Base-by-base conservation (phyloP, 2,797 vertebrate genomes). In the Neosalanx taihuensis region DNA sequence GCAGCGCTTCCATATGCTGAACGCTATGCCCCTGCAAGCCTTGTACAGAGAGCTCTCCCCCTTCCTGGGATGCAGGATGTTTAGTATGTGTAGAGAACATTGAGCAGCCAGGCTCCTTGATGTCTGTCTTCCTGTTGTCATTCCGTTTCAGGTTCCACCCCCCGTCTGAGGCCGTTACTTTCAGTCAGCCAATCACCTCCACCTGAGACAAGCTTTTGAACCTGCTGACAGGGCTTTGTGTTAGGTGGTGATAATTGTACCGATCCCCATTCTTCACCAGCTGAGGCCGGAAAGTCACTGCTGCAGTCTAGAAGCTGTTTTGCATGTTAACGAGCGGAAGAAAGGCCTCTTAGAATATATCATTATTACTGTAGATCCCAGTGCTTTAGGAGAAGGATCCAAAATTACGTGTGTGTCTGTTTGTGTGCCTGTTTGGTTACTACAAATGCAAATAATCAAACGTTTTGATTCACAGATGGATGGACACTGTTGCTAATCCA, bases 191-290 rank as follows among this genome's bases (percentile, higher is more conserved):
- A 70, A 68, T 71, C 69, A 53, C 76, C 73, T 69, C 67, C 75
- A 78, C 78, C 72, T 78, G 73, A 83, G 76, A 69, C 70, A 58
- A 20, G 46, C 2, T 13, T 46, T 46, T 46, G 9, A 2, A 46
- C 59, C 49, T 49, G 41, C 60, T 69, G 6, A 66, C 46, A 1
- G 60, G 68, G 72, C 77, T 84, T 81, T 76, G 70, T 83, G 75
- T 69, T 66, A 81, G 75, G 49, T 79, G 78, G 72, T 81, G 80
- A 87, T 84, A 81, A 80, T 83, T 77, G 77, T 80, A 79, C 78
- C 77, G 72, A 58, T 18, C 37, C 5, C 74, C 81, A 72, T 68
- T 26, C 20, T 60, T 3, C 58, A n/a, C 18, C 56, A 58, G 56
- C 23, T 29, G 20, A 60, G 20, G 15, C 56, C 56, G 13, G 56